Conservation (phyloP, 2,888 invertebrate genomes). For the Fragum whitleyi region DNA sequence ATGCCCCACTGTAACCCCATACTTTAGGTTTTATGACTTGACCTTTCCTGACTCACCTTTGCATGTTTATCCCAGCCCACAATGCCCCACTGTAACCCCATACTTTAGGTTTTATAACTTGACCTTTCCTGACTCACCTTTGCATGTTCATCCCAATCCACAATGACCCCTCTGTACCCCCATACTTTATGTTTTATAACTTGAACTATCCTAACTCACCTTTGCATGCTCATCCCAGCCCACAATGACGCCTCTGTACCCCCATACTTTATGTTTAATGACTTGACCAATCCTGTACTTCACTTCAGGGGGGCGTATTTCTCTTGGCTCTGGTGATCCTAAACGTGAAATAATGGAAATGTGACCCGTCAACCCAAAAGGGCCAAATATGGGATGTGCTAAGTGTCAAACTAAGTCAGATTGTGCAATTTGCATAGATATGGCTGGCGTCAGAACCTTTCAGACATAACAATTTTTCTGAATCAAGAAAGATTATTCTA, state of each 20-base stretch:
- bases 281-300: constrained; percentile 87
- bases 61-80: constrained; percentile 87
- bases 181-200: constrained; percentile 86
- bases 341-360: constrained; percentile 39
- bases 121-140: constrained; percentile 86
- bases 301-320: constrained; percentile 84
- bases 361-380: too few species aligned
- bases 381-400: too few species aligned
- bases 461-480: too few species aligned
- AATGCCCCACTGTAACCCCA: constrained; percentile 86
- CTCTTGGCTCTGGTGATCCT: constrained; percentile 85
- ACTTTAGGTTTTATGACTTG: constrained; percentile 86
- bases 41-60: constrained; percentile 85
- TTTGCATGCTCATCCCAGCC: constrained; percentile 87
- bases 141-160: constrained; percentile 87
- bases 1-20: constrained; percentile 86
- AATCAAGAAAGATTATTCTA: too few species aligned
- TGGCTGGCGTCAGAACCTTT: too few species aligned
- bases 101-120: constrained; percentile 86
- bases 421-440: too few species aligned
- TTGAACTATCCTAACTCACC: constrained; percentile 85
- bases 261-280: constrained; percentile 85
- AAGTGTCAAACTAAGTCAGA: too few species aligned
- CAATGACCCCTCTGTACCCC: constrained; percentile 86
- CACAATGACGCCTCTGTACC: constrained; percentile 87